A percentile compares a stretch with the other conserved stretches of the same genome.
phyloP scores from a whole-genome alignment of 2,797 vertebrate genomes.

The Discoglossus pictus region DNA sequence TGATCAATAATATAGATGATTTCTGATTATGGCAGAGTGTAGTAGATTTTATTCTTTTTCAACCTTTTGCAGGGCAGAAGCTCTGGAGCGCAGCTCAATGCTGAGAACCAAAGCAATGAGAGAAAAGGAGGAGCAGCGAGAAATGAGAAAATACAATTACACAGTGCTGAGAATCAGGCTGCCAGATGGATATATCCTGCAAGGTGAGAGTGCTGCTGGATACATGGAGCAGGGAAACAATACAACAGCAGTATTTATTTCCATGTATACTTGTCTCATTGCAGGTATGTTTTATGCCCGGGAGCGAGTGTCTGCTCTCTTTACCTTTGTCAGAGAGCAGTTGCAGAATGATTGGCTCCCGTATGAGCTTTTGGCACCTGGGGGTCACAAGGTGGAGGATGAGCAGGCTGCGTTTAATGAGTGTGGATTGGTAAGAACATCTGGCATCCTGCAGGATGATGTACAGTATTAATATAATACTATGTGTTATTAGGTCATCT shows the following conservation, averaged over 20 bases:
- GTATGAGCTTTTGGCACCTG: slow-evolving; percentile 87
- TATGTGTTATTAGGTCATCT: no score
- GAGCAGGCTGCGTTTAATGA: slow-evolving; percentile 81
- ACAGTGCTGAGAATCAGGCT: slow-evolving; percentile 85
- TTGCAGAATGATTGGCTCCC: slow-evolving; percentile 90
- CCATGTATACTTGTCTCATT: no score
- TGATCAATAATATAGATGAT: no score
- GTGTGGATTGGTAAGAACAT: slow-evolving; percentile 88
- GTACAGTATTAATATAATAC: no score
- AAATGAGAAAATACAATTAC: slow-evolving; percentile 88
- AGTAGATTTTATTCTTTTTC: no score
- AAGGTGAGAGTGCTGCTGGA: slow-evolving; percentile 73
- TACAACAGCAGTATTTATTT: no score
- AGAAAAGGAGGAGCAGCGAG: slow-evolving; percentile 88
- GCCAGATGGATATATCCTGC: slow-evolving; percentile 86
- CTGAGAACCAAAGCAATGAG: slow-evolving; percentile 93
- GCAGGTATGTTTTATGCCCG: slow-evolving; percentile 90
- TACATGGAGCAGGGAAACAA: no score
- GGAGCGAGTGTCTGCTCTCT: slow-evolving; percentile 79
- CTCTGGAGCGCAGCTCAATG: slow-evolving; percentile 82
- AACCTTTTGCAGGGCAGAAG: slow-evolving; percentile 80
- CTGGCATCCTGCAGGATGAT: no score
- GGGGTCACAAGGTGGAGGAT: slow-evolving; percentile 81
- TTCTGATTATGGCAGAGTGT: no score
- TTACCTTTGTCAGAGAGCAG: slow-evolving; percentile 81